A percentile compares a stretch with the other conserved stretches of the same genome.
Conservation (phyloP, 2,888 invertebrate genomes). For the Cheilosia vulpina region DNA sequence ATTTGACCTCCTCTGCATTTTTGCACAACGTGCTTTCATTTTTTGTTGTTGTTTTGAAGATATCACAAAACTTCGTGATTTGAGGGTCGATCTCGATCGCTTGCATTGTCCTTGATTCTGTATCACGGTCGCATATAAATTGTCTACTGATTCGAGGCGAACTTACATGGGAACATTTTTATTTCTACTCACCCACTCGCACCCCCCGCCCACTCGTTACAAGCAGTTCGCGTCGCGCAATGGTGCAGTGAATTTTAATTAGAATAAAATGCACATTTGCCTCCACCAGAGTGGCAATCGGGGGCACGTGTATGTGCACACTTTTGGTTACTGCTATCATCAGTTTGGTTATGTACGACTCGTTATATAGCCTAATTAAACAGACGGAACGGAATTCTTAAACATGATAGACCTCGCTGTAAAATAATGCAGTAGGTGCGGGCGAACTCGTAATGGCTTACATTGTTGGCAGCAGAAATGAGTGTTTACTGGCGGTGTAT, state of each 20-base stretch:
- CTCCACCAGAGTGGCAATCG: constrained; percentile 5
- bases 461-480: constrained; percentile 1
- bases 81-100: neutral
- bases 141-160: neutral
- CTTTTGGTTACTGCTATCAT: constrained; percentile 15
- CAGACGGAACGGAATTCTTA: constrained; percentile 15
- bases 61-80: neutral
- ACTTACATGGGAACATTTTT: constrained; percentile 1
- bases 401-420: constrained; percentile 6
- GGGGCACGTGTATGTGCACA: constrained; percentile 23
- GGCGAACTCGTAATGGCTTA: neutral
- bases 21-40: neutral
- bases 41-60: neutral
- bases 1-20: neutral
- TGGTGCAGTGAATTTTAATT: constrained; percentile 31
- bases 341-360: constrained; percentile 13
- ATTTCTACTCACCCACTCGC: neutral
- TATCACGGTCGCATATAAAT: neutral
- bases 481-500: neutral
- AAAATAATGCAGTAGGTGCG: neutral
- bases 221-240: neutral
- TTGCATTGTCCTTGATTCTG: neutral
- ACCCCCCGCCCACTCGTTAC: neutral
- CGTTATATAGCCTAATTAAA: constrained; percentile 18
- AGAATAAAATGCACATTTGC: constrained; percentile 27